A percentile compares a stretch with the other conserved stretches of the same genome.
phyloP scores from a whole-genome alignment of 92 coral and sea anemone genomes.

The Zoanthus sansibaricus region DNA sequence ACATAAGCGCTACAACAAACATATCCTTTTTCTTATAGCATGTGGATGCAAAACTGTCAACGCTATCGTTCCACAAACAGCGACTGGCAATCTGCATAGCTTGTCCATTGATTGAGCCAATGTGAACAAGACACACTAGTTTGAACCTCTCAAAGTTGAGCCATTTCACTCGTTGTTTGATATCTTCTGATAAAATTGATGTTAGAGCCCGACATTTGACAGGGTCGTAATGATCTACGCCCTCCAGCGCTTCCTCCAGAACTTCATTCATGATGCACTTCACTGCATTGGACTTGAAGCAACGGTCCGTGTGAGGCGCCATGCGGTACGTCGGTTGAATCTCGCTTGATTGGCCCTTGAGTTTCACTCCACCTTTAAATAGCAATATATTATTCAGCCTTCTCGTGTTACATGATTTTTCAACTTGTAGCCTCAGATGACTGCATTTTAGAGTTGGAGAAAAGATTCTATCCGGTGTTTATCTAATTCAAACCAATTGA shows the following conservation, averaged over 20 bases:
- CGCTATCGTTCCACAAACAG: slow-evolving; percentile 91
- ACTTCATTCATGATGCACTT: slow-evolving; percentile 82
- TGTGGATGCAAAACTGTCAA: slow-evolving; percentile 90
- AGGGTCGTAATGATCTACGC: slow-evolving; percentile 74
- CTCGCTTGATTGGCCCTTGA: slow-evolving; percentile 23
- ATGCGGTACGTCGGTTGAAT: slow-evolving; percentile 81
- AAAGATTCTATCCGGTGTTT: no score
- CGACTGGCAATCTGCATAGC: slow-evolving; percentile 91
- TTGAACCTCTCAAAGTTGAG: slow-evolving; percentile 91
- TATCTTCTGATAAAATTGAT: slow-evolving; percentile 87
- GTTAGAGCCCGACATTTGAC: slow-evolving; percentile 86
- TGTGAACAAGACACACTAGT: slow-evolving; percentile 87
- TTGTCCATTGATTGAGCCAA: slow-evolving; percentile 94
- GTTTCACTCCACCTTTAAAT: not conserved
- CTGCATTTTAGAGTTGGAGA: no score
- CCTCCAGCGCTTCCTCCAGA: slow-evolving; percentile 86
- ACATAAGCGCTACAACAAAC: slow-evolving; percentile 93
- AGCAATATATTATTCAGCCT: not conserved
- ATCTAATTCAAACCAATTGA: no score
- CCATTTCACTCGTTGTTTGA: slow-evolving; percentile 95
- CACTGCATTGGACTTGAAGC: slow-evolving; percentile 76
- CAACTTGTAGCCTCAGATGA: no score
- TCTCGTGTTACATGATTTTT: no score
- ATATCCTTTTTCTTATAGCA: slow-evolving; percentile 78
- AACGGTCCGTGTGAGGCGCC: slow-evolving; percentile 73